Conservation (phyloP, 2,888 invertebrate genomes). For the Eurytoma californica region DNA sequence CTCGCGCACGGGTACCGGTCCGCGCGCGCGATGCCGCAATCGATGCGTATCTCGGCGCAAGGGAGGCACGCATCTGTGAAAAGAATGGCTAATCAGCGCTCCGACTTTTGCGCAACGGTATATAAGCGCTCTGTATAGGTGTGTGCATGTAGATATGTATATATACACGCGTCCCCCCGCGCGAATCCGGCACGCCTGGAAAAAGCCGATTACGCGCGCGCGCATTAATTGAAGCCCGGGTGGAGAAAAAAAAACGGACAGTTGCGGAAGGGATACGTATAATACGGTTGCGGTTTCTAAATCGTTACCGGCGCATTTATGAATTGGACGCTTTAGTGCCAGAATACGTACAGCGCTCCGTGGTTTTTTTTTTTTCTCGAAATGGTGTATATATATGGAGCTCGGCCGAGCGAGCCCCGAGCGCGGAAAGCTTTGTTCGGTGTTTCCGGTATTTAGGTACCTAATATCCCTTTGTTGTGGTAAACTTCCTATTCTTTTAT, state of each 20-base stretch:
- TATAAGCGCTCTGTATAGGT: not conserved
- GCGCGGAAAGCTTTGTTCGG: too few species aligned
- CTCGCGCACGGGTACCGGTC: not conserved
- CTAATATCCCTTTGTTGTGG: not conserved
- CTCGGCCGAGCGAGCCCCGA: too few species aligned
- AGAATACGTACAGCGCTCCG: too few species aligned
- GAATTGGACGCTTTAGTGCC: too few species aligned
- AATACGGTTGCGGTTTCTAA: slow-evolving; percentile 1
- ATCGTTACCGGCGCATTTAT: not conserved
- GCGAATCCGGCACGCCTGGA: not conserved
- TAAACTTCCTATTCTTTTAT: not conserved
- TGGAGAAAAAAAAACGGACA: not conserved
- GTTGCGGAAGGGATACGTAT: not conserved
- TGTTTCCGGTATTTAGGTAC: not conserved
- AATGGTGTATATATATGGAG: too few species aligned
- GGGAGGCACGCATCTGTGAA: slow-evolving; percentile 42
- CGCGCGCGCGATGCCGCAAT: slow-evolving; percentile 49
- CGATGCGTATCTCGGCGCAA: slow-evolving; percentile 56
- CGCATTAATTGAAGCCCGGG: slow-evolving; percentile 6
- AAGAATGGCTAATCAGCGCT: slow-evolving; percentile 38
- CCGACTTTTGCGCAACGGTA: slow-evolving; percentile 15
- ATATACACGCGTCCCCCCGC: not conserved
- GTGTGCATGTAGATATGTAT: not conserved
- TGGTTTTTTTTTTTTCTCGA: too few species aligned
- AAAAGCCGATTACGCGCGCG: not conserved